Evolutionary conservation across 2,888 invertebrate species (phyloP).

Genomic region (Tholera decimalis): DNA sequence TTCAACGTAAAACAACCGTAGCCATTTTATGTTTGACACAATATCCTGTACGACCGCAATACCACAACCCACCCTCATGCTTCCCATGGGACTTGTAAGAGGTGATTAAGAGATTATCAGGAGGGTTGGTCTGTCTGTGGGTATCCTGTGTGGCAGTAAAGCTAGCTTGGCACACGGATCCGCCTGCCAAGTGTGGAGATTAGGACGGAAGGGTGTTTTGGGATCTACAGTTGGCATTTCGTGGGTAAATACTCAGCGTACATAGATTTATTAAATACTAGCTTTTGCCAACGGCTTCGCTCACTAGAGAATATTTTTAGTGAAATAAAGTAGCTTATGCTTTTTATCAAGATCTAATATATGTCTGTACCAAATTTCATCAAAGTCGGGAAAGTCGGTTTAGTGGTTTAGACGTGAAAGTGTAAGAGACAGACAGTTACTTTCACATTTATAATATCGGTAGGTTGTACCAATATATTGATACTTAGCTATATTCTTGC

Average conservation of each 20-base stretch:
- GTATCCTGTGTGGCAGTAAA: constrained; percentile 30
- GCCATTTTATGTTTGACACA: constrained; percentile 2
- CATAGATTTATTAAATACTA: too few species aligned
- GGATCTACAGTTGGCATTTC: constrained; percentile 15
- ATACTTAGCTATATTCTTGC: too few species aligned
- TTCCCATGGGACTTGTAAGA: constrained; percentile 49
- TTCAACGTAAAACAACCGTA: not conserved
- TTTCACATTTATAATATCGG: too few species aligned
- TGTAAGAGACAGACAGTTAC: too few species aligned
- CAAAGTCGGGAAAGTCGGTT: too few species aligned
- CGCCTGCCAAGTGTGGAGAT: constrained; percentile 47
- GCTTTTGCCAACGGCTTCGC: too few species aligned
- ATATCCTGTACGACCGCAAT: constrained; percentile 15
- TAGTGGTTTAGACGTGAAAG: too few species aligned
- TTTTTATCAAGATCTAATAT: too few species aligned
- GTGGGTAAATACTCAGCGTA: not conserved
- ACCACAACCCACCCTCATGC: constrained; percentile 28
- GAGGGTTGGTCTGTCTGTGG: constrained; percentile 38
- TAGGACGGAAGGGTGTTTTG: constrained; percentile 23
- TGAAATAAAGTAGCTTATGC: too few species aligned
- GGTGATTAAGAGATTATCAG: constrained; percentile 55
- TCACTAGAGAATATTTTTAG: too few species aligned
- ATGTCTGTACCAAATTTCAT: too few species aligned
- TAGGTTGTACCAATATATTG: too few species aligned
- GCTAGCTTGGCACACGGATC: constrained; percentile 13